Base-by-base conservation (phyloP, 2,113 vertebrate species). In the Otus sunia region DNA sequence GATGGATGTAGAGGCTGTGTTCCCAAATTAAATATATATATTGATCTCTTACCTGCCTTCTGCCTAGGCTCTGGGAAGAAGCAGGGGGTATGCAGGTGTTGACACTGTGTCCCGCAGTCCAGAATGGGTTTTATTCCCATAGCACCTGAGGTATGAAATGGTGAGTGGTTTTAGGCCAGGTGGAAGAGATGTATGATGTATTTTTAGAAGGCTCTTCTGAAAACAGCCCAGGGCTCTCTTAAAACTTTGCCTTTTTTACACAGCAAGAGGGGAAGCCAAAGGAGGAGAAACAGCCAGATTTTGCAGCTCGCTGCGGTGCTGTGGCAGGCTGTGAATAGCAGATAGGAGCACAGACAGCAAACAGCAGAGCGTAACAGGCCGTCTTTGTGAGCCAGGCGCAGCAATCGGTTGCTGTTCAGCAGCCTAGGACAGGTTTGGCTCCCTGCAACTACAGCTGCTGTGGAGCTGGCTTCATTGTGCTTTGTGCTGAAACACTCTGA, bases 381-480 rank as follows among this genome's bases (percentile, higher is more conserved):
- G 0, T 21, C 56, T 66, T 45, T n/a, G 64, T 45, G 79, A 83
- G 32, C 43, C 73, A 73, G 50, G 56, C 8, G 0, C 2, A 0
- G 36, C 56, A 26, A 55, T 2, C 8, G 1, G 45, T 39, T 32
- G 30, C 72, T 89, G 3, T 47, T 77, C 36, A 30, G 53, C 62
- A 79, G 86, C 63, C 59, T 26, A 18, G 68, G 64, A 30, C 26
- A 39, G 52, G 52, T 77, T 75, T 92, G 79, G 76, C 64, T 81
- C 63, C 30, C 47, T 56, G 63, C 45, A 69, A 5, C 36, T 60
- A 49, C 77, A 95, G 94, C 92, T 91, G 94, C 92, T 77, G 37
- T 13, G 37, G 63, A 92, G 37, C 79, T 86, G 94, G 75, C 68
- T 95, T 80, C 10, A 4, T 56, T 94, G 67, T 49, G 37, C 41